Evolutionary conservation across 2,888 invertebrate genomes (phyloP), one percentile per base, ranked within the genome.

Genomic region (Mycalesis mineus): DNA sequence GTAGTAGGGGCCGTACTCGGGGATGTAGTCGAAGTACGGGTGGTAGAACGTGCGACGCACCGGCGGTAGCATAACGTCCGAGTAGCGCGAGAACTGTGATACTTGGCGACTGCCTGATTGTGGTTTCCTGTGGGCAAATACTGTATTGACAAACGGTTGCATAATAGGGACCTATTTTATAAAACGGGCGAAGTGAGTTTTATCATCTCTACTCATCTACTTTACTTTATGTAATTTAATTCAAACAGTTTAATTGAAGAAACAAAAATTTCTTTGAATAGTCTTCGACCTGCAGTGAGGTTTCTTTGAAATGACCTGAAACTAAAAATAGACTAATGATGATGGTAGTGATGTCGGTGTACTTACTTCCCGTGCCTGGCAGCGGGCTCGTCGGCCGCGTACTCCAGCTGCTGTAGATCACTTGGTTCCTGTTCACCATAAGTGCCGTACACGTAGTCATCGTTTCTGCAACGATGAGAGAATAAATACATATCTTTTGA

Each of bases 61-160:
- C 0, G 87, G 86, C 0, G 87, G 88, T 62, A 84, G 68, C 82
- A 88, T 84, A 60, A 80, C 79, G 71, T 88, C 89, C 6, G 89
- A 87, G 79, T 89, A 89, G 69, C 88, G 88, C 0, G 85, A 85
- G 80, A 89, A 89, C 68, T 89, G 88, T 1, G 84, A 84, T 55
- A 85, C 76, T 62, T 87, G 88, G 52, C 88, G 88, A 62, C 87
- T 87, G 41, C 85, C 87, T 2, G 78, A 71, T 53, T 77, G 80
- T 0, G 87, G 88, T 68, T 88, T 88, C 75, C 88, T 87, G 79
- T 7, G 73, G 74, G 51, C 54, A n/a, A n/a, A n/a, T n/a, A n/a
- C n/a, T n/a, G n/a, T n/a, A 22, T 22, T 22, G 5, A 4, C 3
- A 22, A 22, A 22, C 22, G 22, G 22, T 22, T 2, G 22, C 22